Evolutionary conservation across 1,140 invertebrate genomes (phyloP).

Genomic region (Venustaconcha ellipsiformis): DNA sequence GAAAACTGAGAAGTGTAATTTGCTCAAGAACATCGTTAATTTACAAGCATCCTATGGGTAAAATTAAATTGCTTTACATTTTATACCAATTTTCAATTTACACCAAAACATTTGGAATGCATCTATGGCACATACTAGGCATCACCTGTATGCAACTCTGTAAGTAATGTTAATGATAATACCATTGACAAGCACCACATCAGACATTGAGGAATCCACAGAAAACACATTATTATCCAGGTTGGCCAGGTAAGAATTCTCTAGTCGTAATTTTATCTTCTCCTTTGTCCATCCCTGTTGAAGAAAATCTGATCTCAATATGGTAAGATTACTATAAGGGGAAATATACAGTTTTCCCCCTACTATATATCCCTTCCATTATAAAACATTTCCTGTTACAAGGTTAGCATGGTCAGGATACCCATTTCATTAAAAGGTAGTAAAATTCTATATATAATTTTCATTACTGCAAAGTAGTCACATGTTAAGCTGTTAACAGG

Average conservation of each 20-base stretch:
- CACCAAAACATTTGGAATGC: background rate
- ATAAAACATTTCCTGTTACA: no score
- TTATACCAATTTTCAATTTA: no score
- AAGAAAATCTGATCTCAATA: background rate
- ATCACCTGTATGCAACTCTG: background rate
- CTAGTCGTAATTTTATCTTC: slow-evolving; percentile 53
- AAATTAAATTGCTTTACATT: no score
- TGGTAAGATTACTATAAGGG: background rate
- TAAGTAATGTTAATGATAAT: background rate
- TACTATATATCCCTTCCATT: no score
- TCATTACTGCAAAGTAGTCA: no score
- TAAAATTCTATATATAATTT: no score
- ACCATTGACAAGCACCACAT: slow-evolving; percentile 62
- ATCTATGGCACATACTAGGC: background rate
- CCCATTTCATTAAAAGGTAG: no score
- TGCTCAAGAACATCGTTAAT: no score
- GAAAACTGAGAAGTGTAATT: no score
- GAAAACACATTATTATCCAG: slow-evolving; percentile 35
- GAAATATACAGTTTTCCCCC: background rate
- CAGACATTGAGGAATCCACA: slow-evolving; percentile 48
- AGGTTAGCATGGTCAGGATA: background rate
- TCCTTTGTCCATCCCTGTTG: slow-evolving; percentile 58
- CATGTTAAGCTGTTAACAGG: no score
- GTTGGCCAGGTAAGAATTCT: slow-evolving; percentile 52
- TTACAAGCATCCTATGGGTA: no score